Evolutionary conservation across 2,888 invertebrate genomes (phyloP).

Genomic region (Gerosis bhagava): DNA sequence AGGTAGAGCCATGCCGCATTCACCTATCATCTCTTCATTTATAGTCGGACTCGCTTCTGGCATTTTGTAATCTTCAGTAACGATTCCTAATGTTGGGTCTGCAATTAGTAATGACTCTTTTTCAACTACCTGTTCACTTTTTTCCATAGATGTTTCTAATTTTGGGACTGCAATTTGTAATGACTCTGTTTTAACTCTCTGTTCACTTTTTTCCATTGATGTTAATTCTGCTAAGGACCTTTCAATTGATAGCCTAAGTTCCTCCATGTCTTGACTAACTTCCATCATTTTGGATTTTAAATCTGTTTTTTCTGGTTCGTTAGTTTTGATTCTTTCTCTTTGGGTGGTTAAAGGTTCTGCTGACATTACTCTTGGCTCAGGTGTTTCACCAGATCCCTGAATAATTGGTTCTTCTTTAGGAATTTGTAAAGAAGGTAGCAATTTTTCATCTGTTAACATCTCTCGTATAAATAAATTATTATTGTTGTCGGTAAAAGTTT

Average conservation of each 20-base stretch:
- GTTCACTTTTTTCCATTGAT: slow-evolving; percentile 56
- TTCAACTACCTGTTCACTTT: slow-evolving; percentile 43
- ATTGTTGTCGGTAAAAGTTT: slow-evolving; percentile 53
- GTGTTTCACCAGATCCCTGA: slow-evolving; percentile 50
- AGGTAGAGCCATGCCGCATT: too few species aligned
- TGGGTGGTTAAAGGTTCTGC: slow-evolving; percentile 38
- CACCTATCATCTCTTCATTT: too few species aligned
- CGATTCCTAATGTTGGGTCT: not conserved
- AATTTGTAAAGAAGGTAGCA: slow-evolving; percentile 39
- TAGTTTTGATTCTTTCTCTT: slow-evolving; percentile 26
- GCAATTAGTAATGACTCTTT: too few species aligned
- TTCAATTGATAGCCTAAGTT: slow-evolving; percentile 65
- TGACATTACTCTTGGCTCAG: slow-evolving; percentile 38
- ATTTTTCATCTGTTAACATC: slow-evolving; percentile 45
- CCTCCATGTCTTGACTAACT: slow-evolving; percentile 73
- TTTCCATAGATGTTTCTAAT: slow-evolving; percentile 52
- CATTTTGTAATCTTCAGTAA: too few species aligned
- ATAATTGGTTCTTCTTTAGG: slow-evolving; percentile 44
- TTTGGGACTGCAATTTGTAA: not conserved
- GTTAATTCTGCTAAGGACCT: slow-evolving; percentile 67
- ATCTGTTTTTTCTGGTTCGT: slow-evolving; percentile 56
- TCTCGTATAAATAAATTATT: slow-evolving; percentile 65
- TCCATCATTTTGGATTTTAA: slow-evolving; percentile 72
- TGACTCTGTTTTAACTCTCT: slow-evolving; percentile 45
- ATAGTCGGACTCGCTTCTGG: too few species aligned